Conservation (phyloP, 2,113 vertebrate species). For the Proterorhinus semilunaris region DNA sequence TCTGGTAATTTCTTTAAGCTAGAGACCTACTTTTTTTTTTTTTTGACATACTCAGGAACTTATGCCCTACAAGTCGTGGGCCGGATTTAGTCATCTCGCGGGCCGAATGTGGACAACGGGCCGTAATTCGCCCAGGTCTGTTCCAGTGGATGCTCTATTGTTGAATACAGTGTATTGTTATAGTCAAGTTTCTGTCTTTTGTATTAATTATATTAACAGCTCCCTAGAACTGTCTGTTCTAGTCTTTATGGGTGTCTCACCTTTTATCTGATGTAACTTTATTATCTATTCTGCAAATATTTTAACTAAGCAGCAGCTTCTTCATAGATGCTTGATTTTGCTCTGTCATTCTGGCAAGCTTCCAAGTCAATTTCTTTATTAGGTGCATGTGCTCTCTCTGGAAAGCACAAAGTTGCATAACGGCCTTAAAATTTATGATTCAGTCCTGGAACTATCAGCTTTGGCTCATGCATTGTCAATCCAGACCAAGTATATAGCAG, state of each 20-base stretch:
- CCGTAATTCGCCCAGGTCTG: too few species aligned
- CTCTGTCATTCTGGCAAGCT: slow-evolving; percentile 37
- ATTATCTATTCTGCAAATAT: slow-evolving; percentile 12
- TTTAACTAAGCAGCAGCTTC: slow-evolving; percentile 35
- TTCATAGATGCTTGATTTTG: slow-evolving; percentile 29
- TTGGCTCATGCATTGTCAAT: slow-evolving; percentile 42
- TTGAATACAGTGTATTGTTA: background rate
- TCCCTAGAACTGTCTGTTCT: background rate
- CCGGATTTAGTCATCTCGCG: too few species aligned
- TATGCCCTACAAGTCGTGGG: too few species aligned
- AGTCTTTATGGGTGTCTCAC: slow-evolving; percentile 7
- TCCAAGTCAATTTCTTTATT: slow-evolving; percentile 59
- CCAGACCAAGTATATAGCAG: slow-evolving; percentile 36
- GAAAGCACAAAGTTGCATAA: slow-evolving; percentile 51
- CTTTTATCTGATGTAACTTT: slow-evolving; percentile 23
- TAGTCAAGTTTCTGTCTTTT: background rate
- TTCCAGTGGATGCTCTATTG: background rate
- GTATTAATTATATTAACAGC: too few species aligned
- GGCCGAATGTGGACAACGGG: too few species aligned
- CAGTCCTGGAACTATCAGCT: slow-evolving; percentile 35
- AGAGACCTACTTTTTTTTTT: too few species aligned
- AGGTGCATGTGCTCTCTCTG: slow-evolving; percentile 46
- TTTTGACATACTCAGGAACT: too few species aligned
- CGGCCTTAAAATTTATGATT: slow-evolving; percentile 44
- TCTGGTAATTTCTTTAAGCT: too few species aligned